Percentiles rank a stretch among this genome's conserved stretches.
phyloP scores from a whole-genome alignment of 2,888 invertebrate genomes.

The Nudaria mundana region DNA sequence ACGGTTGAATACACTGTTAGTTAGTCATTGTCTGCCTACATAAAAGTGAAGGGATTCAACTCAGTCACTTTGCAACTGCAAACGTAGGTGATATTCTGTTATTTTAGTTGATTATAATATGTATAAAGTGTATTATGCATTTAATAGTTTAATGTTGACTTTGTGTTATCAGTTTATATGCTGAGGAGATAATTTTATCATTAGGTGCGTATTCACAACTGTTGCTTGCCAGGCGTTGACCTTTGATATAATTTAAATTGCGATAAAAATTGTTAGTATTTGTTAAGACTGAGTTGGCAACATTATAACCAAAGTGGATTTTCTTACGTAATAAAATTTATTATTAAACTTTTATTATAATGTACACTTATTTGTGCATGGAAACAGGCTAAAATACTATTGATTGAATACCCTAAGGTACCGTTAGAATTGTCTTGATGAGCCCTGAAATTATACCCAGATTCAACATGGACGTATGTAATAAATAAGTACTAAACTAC shows the following conservation, averaged over 20 bases:
- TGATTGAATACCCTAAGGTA: too few relatives aligned
- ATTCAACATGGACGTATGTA: too few relatives aligned
- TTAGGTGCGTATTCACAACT: conserved; percentile 15
- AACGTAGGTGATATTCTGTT: conserved; percentile 19
- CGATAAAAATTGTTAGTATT: neutral
- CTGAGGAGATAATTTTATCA: conserved; percentile 25
- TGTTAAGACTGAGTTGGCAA: neutral
- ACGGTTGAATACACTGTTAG: conserved; percentile 20
- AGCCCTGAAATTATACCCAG: too few relatives aligned
- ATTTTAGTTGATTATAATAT: conserved; percentile 13
- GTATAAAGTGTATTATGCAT: conserved; percentile 15
- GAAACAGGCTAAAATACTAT: too few relatives aligned
- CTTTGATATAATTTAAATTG: neutral
- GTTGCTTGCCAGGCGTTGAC: conserved; percentile 7
- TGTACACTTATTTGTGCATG: too few relatives aligned
- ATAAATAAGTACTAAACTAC: too few relatives aligned
- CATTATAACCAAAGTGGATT: too few relatives aligned
- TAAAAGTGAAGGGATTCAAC: conserved; percentile 36
- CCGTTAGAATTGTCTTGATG: too few relatives aligned
- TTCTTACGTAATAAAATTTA: too few relatives aligned
- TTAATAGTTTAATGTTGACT: conserved; percentile 22
- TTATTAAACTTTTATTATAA: too few relatives aligned
- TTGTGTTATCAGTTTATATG: conserved; percentile 35
- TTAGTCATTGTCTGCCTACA: conserved; percentile 33
- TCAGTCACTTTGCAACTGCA: conserved; percentile 22